phyloP scores from a whole-genome alignment of 2,888 invertebrate genomes.

The Belgica antarctica region DNA sequence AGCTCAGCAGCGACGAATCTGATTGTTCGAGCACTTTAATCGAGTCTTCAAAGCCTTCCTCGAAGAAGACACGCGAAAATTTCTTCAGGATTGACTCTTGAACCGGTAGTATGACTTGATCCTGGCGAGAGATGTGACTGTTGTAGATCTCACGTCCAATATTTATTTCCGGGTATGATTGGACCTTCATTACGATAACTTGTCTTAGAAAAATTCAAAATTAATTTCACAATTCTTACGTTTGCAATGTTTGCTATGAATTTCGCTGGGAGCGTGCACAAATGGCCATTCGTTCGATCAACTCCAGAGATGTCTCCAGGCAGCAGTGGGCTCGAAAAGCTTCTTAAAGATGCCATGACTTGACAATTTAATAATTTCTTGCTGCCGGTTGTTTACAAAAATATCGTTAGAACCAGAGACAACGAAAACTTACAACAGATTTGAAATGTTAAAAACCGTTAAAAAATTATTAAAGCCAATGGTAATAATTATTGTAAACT shows the following conservation, averaged over 20 bases:
- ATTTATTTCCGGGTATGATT: constrained; percentile 68
- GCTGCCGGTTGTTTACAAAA: no score
- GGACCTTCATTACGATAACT: no score
- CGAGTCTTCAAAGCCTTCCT: constrained; percentile 68
- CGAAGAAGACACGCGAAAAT: constrained; percentile 71
- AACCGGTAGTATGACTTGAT: constrained; percentile 59
- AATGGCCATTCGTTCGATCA: constrained; percentile 64
- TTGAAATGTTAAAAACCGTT: neutral
- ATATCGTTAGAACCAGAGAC: no score
- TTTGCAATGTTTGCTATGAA: constrained; percentile 62
- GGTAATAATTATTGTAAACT: neutral
- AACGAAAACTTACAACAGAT: no score
- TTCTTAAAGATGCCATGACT: constrained; percentile 58
- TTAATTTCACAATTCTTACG: constrained; percentile 51
- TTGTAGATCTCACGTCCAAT: constrained; percentile 64
- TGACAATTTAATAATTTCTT: neutral
- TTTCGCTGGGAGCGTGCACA: constrained; percentile 61
- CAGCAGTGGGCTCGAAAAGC: constrained; percentile 58
- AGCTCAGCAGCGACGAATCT: constrained; percentile 58
- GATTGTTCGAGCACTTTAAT: constrained; percentile 51
- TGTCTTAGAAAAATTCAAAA: no score
- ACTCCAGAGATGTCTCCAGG: constrained; percentile 61
- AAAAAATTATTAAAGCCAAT: neutral
- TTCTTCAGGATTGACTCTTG: constrained; percentile 72
- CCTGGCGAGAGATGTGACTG: constrained; percentile 22